A percentile compares a stretch with the other conserved stretches of the same genome.
Evolutionary conservation across 2,888 invertebrate genomes (phyloP).

Genomic region (Nomada fabriciana): DNA sequence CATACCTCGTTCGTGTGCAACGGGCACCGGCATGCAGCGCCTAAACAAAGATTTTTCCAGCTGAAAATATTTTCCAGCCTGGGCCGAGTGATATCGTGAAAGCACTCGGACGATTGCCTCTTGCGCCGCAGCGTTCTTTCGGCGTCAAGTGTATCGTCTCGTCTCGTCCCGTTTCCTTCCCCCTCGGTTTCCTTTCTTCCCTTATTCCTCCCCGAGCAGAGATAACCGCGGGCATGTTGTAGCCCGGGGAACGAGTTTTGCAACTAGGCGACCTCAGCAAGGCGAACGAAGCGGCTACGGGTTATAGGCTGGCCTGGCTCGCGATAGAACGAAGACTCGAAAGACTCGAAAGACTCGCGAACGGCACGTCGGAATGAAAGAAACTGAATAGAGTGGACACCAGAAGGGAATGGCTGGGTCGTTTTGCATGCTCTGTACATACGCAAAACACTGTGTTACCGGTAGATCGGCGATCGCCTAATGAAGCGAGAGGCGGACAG

Average conservation of each 20-base stretch:
- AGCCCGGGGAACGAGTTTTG: conserved; percentile 77
- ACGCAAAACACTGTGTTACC: conserved; percentile 31
- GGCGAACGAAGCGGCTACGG: conserved; percentile 63
- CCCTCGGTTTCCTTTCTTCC: conserved; percentile 10
- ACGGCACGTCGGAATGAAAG: conserved; percentile 38
- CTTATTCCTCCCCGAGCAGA: conserved; percentile 21
- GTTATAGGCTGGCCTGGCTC: conserved; percentile 16
- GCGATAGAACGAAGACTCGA: conserved; percentile 46
- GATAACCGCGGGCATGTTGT: conserved; percentile 58
- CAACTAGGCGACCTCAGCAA: conserved; percentile 79
- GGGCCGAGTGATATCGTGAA: neutral
- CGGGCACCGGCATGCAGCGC: neutral
- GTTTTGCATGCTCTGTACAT: conserved; percentile 58
- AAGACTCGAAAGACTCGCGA: neutral
- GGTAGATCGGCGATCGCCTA: conserved; percentile 68
- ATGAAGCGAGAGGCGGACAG: conserved; percentile 71
- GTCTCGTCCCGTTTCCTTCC: conserved; percentile 19
- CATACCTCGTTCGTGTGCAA: neutral
- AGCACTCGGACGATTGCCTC: conserved; percentile 5
- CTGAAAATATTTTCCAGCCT: neutral
- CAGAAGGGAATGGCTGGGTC: conserved; percentile 20
- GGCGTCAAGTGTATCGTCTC: conserved; percentile 42
- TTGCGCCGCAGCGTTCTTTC: conserved; percentile 23
- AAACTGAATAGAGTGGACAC: conserved; percentile 39
- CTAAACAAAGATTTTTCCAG: conserved; percentile 4